Conservation (phyloP, 2,113 vertebrate genomes). For the Dicrurus megarhynchus region DNA sequence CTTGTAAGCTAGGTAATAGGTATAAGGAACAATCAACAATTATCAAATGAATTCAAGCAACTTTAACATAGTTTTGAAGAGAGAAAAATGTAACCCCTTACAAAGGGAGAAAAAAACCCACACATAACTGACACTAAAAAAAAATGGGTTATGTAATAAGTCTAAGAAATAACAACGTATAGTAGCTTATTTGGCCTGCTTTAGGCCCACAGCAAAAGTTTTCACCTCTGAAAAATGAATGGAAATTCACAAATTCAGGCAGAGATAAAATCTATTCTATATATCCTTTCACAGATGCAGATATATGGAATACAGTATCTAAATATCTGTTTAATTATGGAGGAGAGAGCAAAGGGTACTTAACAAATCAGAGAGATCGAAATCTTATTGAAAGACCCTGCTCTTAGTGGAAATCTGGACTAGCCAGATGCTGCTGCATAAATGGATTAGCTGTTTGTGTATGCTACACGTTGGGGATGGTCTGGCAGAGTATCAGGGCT, state of each 20-base stretch:
- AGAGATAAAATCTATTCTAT: not conserved
- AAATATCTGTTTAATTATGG: not conserved
- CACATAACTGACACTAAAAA: not conserved
- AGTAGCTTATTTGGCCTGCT: not conserved
- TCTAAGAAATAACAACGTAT: not conserved
- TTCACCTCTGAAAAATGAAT: not conserved
- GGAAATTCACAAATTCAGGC: not conserved
- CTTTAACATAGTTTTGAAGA: not conserved
- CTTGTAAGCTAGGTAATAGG: not conserved
- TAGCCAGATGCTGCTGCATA: not conserved
- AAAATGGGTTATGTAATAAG: not conserved
- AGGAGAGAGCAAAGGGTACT: not conserved
- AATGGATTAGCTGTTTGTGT: not conserved
- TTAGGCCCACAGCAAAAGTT: not conserved
- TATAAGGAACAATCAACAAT: not conserved
- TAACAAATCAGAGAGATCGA: not conserved
- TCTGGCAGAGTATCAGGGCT: not conserved
- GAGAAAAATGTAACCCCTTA: not conserved
- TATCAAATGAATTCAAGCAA: not conserved
- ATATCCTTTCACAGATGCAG: not conserved
- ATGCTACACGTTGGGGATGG: not conserved
- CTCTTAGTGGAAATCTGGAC: slow-evolving; percentile 1
- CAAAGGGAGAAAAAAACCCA: not conserved
- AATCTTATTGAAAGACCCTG: not conserved
- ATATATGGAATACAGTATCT: not conserved